A percentile compares a stretch with the other conserved stretches of the same genome.
phyloP scores from a whole-genome alignment of 2,888 invertebrate genomes.

The Hemicrepidius hirtus region DNA sequence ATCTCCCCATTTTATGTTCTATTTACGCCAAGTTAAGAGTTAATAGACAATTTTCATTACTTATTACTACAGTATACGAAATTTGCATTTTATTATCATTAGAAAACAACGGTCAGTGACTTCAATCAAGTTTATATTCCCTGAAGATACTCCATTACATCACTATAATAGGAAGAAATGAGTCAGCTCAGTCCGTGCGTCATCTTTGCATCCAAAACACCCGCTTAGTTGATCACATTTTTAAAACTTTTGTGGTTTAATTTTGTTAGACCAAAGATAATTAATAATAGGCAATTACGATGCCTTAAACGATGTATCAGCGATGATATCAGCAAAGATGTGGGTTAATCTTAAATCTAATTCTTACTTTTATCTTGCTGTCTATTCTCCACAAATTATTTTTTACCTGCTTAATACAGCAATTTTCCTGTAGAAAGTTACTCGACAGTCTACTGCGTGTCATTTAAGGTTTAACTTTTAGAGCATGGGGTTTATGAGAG shows the following conservation, averaged over 20 bases:
- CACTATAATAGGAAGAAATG: background rate
- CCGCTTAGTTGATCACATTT: too few species aligned
- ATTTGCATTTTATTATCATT: slow-evolving; percentile 21
- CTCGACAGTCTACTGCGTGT: too few species aligned
- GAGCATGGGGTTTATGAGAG: too few species aligned
- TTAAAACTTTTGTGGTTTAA: background rate
- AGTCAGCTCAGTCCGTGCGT: slow-evolving; percentile 10
- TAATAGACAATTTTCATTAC: background rate
- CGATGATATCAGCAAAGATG: too few species aligned
- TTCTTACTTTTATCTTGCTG: too few species aligned
- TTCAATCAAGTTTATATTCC: slow-evolving; percentile 9
- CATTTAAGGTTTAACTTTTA: too few species aligned
- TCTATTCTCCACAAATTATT: too few species aligned
- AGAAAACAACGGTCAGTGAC: slow-evolving; percentile 10
- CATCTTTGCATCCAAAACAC: background rate
- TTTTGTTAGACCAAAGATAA: too few species aligned
- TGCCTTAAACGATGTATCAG: background rate
- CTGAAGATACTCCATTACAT: background rate
- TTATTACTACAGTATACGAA: background rate
- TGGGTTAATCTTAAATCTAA: too few species aligned
- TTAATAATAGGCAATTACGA: too few species aligned
- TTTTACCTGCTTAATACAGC: too few species aligned
- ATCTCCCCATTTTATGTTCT: background rate
- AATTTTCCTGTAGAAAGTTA: too few species aligned
- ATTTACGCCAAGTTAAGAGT: background rate